These are phyloP conservation scores for Melopsittacus undulatus DNA, from an alignment of 2,797 vertebrate genomes.

Conservation along the genomic window DNA sequence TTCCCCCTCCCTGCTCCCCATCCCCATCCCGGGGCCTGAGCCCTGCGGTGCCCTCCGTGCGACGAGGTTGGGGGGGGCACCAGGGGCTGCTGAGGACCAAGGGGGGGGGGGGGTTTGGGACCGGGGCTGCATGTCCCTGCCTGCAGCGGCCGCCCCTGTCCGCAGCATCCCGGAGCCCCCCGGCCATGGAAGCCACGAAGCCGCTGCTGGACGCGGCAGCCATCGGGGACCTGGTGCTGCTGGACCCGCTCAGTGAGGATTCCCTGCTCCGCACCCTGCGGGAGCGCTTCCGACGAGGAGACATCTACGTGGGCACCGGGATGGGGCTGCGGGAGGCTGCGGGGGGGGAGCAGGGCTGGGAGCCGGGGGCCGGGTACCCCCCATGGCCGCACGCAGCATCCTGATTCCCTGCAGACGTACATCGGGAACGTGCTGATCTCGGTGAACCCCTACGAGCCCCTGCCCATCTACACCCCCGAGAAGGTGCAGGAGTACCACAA, in stretches of 20 bases:
- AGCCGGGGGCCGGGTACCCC: too few species aligned
- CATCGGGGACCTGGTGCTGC: constrained; percentile 77
- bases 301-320: constrained; percentile 77
- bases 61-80: background rate
- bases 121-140: accelerated
- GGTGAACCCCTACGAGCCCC: constrained; percentile 75
- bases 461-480: constrained; percentile 78
- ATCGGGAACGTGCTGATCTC: constrained; percentile 82
- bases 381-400: background rate
- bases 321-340: background rate
- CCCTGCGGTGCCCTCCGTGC: background rate
- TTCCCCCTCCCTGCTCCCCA: background rate
- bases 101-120: background rate
- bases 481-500: constrained; percentile 74
- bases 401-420: constrained; percentile 65
- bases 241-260: constrained; percentile 76
- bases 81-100: background rate
- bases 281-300: constrained; percentile 68
- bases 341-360: too few species aligned
- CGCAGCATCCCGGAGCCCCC: background rate
- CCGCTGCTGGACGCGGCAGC: constrained; percentile 67
- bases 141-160: background rate
- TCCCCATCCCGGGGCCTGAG: background rate
- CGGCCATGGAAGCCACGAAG: constrained; percentile 55
- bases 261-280: constrained; percentile 76